These are phyloP conservation scores for Leptoclinus maculatus DNA, from an alignment of 2,797 vertebrate genomes.

Conservation along the genomic window DNA sequence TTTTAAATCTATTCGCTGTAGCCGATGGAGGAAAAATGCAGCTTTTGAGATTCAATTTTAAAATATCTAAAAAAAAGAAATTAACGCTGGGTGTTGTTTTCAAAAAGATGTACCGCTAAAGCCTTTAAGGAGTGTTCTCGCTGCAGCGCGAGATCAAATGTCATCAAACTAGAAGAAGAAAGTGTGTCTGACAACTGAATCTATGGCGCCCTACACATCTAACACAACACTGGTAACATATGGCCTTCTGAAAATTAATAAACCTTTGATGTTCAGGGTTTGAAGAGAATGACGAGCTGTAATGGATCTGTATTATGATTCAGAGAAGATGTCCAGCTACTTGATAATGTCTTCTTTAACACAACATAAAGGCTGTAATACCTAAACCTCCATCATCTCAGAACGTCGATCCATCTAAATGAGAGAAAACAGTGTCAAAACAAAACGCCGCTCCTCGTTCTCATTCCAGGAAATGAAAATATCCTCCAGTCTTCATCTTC, in stretches of 20 bases:
- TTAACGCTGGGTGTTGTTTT: neutral
- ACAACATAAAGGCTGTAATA: neutral
- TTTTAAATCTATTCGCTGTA: neutral
- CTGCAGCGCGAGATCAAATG: neutral
- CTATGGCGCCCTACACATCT: neutral
- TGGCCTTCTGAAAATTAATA: neutral
- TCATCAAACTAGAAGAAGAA: neutral
- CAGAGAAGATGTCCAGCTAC: neutral
- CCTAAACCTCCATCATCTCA: neutral
- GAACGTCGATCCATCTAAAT: neutral
- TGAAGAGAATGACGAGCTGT: neutral
- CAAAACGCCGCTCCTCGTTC: neutral
- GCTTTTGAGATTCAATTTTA: neutral
- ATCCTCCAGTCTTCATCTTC: slow-evolving; percentile 23
- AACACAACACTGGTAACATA: neutral
- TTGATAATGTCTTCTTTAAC: neutral
- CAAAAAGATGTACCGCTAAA: neutral
- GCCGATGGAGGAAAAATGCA: neutral
- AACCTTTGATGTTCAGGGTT: neutral
- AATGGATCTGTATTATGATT: neutral
- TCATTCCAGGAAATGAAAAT: slow-evolving; percentile 17
- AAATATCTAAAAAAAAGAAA: neutral
- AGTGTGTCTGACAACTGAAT: neutral
- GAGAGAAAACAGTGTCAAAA: slow-evolving; percentile 1
- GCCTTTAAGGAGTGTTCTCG: neutral